Evolutionary conservation across 2,888 invertebrate genomes (phyloP).

Genomic region (Dryadula phaetusa): DNA sequence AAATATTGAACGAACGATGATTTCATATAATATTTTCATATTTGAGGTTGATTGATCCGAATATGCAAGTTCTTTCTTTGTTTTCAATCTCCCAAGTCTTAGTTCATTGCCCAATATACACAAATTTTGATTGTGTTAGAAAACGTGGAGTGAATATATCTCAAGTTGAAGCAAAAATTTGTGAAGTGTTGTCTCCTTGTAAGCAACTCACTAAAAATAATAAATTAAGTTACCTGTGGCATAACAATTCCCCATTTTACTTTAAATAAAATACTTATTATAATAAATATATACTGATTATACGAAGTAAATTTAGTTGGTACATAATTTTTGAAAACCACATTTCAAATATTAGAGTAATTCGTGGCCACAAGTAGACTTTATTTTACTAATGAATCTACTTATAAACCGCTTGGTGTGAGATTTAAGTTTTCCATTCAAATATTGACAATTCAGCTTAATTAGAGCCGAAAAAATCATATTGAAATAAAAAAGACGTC

Average conservation of each 20-base stretch:
- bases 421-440: conserved; percentile 9
- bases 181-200: not conserved
- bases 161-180: not conserved
- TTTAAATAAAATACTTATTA: too few species aligned
- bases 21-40: not conserved
- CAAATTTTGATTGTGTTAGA: not conserved
- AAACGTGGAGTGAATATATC: not conserved
- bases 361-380: not conserved
- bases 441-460: conserved; percentile 35
- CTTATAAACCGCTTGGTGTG: not conserved
- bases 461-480: conserved; percentile 24
- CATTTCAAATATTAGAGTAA: not conserved
- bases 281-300: too few species aligned
- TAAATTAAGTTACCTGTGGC: not conserved
- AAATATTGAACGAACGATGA: too few species aligned
- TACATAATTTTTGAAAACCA: not conserved
- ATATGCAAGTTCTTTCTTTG: too few species aligned
- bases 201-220: not conserved
- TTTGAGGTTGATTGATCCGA: not conserved
- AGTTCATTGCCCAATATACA: not conserved
- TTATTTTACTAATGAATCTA: conserved; percentile 19
- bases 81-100: not conserved
- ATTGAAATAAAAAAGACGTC: conserved; percentile 18
- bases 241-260: too few species aligned
- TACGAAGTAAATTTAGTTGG: too few species aligned